Base-by-base conservation (phyloP, 1,140 invertebrate genomes). In the Calosoma granatense region DNA sequence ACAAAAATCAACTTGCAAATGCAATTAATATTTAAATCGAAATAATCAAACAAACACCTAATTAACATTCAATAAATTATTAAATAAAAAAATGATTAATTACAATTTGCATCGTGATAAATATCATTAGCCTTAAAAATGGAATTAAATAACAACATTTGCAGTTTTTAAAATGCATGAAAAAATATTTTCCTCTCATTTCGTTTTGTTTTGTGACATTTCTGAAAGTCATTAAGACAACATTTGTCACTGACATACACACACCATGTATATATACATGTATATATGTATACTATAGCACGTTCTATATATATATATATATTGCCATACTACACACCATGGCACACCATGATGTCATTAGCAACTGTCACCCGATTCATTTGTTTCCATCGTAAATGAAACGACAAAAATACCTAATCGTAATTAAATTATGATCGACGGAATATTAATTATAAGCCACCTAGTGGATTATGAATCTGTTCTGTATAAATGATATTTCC, bases 281-380 rank as follows among this genome's bases (percentile, higher is more conserved):
- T 36, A 36, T 36, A 36, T 9, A 36, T n/a, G n/a, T n/a, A 36
- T n/a, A 36, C n/a, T 36, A 36, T 36, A 36, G 26, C n/a, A 36
- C n/a, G 26, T 36, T 9, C 26, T n/a, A 36, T 36, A 36, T 36
- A 36, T 36, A 36, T 6, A 36, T 36, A 36, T 36, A 36, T 36
- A 36, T n/a, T 6, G 26, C n/a, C 6, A 36, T 36, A 36, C 6
- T 36, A 36, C n/a, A 9, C 6, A 17, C 9, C 41, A 47, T 47
- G 41, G 41, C 41, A 47, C 41, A 47, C 41, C 41, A 47, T 47
- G 41, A 47, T 47, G 41, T 47, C 41, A 47, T 47, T 47, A 47
- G 41, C 41, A 47, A 47, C 41, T 47, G 41, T 47, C 41, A 47
- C 41, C 41, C 17, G 9, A 17, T 47, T 47, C 41, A 47, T 47